A percentile compares a stretch with the other conserved stretches of the same genome.
phyloP scores from a whole-genome alignment of 2,888 invertebrate species.

The Andrena marginata region DNA sequence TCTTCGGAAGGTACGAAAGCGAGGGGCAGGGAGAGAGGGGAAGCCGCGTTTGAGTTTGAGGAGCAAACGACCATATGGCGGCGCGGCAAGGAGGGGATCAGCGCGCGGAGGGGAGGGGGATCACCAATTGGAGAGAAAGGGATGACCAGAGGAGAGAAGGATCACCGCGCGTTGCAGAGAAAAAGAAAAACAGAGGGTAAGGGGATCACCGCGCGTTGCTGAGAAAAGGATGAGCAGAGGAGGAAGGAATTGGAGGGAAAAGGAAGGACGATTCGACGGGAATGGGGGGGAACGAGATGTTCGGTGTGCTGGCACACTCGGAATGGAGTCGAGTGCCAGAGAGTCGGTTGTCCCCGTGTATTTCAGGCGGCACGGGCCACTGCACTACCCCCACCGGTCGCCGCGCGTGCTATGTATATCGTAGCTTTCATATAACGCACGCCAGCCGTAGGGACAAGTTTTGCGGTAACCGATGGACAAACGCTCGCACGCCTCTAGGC shows the following conservation, averaged over 20 bases:
- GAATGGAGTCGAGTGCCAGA: constrained; percentile 67
- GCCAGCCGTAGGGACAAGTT: constrained; percentile 44
- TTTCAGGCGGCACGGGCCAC: constrained; percentile 75
- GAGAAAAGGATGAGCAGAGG: not conserved
- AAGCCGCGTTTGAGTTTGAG: no score
- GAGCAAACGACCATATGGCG: no score
- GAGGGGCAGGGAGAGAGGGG: no score
- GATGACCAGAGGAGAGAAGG: no score
- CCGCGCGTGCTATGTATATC: constrained; percentile 62
- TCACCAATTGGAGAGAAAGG: no score
- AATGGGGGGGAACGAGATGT: constrained; percentile 20
- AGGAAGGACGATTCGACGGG: constrained; percentile 17
- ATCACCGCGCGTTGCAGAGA: not conserved
- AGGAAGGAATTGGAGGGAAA: constrained; percentile 42
- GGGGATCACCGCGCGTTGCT: not conserved
- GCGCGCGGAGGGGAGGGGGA: no score
- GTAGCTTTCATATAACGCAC: constrained; percentile 65
- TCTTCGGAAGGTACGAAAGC: no score
- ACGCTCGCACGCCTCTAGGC: constrained; percentile 43
- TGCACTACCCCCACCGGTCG: constrained; percentile 69
- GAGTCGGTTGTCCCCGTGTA: constrained; percentile 69
- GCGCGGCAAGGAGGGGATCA: no score
- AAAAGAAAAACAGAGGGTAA: not conserved
- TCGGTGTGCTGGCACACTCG: constrained; percentile 60
- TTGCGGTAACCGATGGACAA: constrained; percentile 58